Conservation (phyloP, 1,140 invertebrate genomes). For the Drosophila bipectinata region DNA sequence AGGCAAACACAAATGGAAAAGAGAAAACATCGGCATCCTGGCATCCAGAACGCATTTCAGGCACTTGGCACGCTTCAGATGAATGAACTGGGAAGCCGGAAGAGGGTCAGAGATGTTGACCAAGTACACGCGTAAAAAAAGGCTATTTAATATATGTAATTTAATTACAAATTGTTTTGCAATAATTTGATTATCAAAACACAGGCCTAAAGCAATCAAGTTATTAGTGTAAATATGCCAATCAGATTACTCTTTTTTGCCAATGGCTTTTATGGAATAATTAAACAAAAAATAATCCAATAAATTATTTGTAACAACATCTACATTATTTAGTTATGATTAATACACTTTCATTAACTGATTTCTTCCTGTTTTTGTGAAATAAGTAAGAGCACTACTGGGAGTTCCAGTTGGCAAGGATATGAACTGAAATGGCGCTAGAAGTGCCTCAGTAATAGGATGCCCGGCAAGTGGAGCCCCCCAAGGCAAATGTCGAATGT, state of each 20-base stretch:
- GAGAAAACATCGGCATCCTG: slow-evolving; percentile 16
- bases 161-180: too few species aligned
- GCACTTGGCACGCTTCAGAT: slow-evolving; percentile 27
- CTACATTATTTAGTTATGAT: too few species aligned
- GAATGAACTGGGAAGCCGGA: slow-evolving; percentile 6
- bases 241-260: too few species aligned
- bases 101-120: neutral
- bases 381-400: slow-evolving; percentile 7
- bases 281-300: too few species aligned
- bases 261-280: too few species aligned
- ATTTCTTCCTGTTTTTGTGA: slow-evolving; percentile 8
- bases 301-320: too few species aligned
- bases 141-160: neutral
- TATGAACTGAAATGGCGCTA: neutral
- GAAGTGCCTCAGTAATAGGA: slow-evolving; percentile 6
- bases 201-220: too few species aligned
- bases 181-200: too few species aligned
- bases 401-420: slow-evolving; percentile 1
- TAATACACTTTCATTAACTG: neutral
- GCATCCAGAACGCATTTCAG: slow-evolving; percentile 27
- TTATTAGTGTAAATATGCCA: too few species aligned
- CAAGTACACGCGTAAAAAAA: slow-evolving; percentile 6
- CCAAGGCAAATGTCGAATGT: slow-evolving; percentile 31
- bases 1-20: slow-evolving; percentile 34
- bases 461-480: slow-evolving; percentile 8